Base-by-base conservation (phyloP, 2,113 vertebrate genomes). In the Eubucco bourcierii region DNA sequence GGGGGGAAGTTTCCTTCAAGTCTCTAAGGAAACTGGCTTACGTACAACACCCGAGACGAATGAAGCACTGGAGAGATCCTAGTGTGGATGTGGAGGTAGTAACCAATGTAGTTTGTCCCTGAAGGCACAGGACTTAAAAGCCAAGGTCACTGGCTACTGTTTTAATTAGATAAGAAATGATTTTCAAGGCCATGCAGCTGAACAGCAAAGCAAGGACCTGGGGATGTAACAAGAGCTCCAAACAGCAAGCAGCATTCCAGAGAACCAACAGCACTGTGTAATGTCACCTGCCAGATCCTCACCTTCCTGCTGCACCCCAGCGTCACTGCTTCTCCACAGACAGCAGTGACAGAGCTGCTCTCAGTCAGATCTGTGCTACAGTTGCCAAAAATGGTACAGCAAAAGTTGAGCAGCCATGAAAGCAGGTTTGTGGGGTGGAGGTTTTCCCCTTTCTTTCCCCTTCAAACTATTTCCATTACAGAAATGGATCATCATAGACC, bases 11-110 rank as follows among this genome's bases (percentile, higher is more conserved):
- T 60, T 86, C 84, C 92, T 93, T 50, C 66, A 37, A 31, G 80
- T 95, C 73, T 88, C 95, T 90, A 73, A 91, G 90, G 93, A 86
- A 90, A 90, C 64, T 58, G 74, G 66, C 53, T 90, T 52, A 44
- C 6, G 34, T 66, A 86, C 64, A 94, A 82, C 70, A 80, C 17
- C 52, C 10, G 0, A 46, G 64, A 89, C 8, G 2, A 80, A n/a
- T 11, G 56, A 84, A 34, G 8, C 1, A 41, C 4, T 76, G 78
- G 83, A 92, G 79, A 56, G 52, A 28, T 9, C 74, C 71, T 33
- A 9, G 53, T 27, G 76, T 1, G 11, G 60, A 67, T 2, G 4
- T 37, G 72, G 53, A 76, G 44, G 59, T 47, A 33, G 41, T 64
- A 29, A 70, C 66, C 60, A 16, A 2, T 0, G 23, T 3, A 31